These are phyloP conservation scores for Nysson spinosus DNA, from an alignment of 2,888 invertebrate species.

Conservation along the genomic window DNA sequence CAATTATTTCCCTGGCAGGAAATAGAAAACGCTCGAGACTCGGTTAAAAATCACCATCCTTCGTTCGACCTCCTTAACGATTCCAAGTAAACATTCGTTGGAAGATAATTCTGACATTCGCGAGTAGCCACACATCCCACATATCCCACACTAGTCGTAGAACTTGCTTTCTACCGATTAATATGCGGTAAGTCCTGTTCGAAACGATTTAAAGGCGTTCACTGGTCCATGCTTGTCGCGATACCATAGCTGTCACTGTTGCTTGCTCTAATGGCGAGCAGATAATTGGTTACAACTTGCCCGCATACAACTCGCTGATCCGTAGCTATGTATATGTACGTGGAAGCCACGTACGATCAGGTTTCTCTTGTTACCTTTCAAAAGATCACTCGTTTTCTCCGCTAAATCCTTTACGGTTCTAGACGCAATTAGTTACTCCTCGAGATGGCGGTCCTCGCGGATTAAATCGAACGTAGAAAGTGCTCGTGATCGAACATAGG, in stretches of 20 bases:
- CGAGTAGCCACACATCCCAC: conserved; percentile 6
- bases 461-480: conserved; percentile 42
- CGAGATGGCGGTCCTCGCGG: conserved; percentile 19
- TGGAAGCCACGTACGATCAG: conserved; percentile 31
- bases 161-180: conserved; percentile 66
- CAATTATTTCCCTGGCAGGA: no score
- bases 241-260: conserved; percentile 50
- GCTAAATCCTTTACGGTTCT: conserved; percentile 43
- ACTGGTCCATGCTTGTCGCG: conserved; percentile 43
- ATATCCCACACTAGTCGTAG: conserved; percentile 17
- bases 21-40: no score
- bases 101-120: not conserved
- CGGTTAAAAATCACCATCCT: no score
- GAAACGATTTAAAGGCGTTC: conserved; percentile 61
- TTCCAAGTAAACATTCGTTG: no score
- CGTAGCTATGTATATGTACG: conserved; percentile 24
- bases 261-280: conserved; percentile 43
- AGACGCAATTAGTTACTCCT: conserved; percentile 51
- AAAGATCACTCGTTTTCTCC: conserved; percentile 48
- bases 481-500: conserved; percentile 15
- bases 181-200: conserved; percentile 58
- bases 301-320: conserved; percentile 41
- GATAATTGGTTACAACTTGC: conserved; percentile 56
- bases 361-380: conserved; percentile 50
- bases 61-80: no score